phyloP scores from a whole-genome alignment of 1,140 invertebrate genomes.

The Pseudachorutes palmiensis region DNA sequence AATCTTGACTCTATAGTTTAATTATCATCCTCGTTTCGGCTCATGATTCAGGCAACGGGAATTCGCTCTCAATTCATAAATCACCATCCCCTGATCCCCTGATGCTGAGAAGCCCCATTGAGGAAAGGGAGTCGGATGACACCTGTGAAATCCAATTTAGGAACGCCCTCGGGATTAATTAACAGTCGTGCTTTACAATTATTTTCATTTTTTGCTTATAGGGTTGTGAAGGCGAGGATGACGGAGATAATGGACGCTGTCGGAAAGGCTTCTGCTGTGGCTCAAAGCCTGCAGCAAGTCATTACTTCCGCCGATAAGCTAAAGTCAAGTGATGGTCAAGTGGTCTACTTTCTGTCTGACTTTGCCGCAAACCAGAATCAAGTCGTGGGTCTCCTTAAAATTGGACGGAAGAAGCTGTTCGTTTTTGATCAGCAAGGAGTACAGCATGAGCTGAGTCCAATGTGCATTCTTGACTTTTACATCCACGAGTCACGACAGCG shows the following conservation, averaged over 20 bases:
- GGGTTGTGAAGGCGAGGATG: slow-evolving; percentile 25
- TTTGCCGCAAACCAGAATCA: slow-evolving; percentile 30
- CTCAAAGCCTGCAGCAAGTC: slow-evolving; percentile 29
- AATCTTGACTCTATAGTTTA: too few species aligned
- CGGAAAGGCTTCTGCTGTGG: slow-evolving; percentile 32
- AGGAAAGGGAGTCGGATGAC: too few species aligned
- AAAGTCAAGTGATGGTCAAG: slow-evolving; percentile 23
- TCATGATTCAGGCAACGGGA: too few species aligned
- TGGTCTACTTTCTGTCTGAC: slow-evolving; percentile 33
- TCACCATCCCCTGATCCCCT: too few species aligned
- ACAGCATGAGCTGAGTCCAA: slow-evolving; percentile 61
- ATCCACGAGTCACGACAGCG: slow-evolving; percentile 65
- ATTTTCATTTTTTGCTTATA: slow-evolving; percentile 10
- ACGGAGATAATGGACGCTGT: slow-evolving; percentile 34
- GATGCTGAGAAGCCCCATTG: too few species aligned
- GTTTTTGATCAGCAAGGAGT: slow-evolving; percentile 62
- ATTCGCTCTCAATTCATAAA: too few species aligned
- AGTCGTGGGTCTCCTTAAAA: slow-evolving; percentile 71
- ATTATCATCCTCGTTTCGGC: too few species aligned
- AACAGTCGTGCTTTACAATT: background rate
- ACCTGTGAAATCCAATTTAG: too few species aligned
- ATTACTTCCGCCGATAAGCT: slow-evolving; percentile 35
- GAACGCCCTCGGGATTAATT: too few species aligned
- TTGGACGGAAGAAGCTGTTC: slow-evolving; percentile 74
- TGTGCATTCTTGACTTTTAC: slow-evolving; percentile 81